Conservation (phyloP, 1,140 invertebrate genomes). For the Drosophila parvula region DNA sequence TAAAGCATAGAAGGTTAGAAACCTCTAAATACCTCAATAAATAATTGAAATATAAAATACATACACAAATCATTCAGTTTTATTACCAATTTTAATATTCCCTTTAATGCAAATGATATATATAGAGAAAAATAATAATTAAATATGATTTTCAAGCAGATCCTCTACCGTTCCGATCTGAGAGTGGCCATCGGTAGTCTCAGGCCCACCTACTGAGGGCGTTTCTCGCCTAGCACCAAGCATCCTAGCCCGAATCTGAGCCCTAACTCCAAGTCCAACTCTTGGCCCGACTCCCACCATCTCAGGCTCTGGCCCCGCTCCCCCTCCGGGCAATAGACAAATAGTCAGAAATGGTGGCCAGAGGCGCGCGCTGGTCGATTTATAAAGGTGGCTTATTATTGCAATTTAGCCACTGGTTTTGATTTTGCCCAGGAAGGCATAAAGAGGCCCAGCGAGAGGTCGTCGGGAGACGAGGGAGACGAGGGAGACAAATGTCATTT, state of each 20-base stretch:
- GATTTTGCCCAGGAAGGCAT: conserved; percentile 70
- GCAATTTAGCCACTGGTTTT: conserved; percentile 84
- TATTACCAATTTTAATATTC: too few relatives aligned
- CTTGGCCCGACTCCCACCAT: not conserved
- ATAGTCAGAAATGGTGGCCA: conserved; percentile 70
- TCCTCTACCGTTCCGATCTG: conserved; percentile 41
- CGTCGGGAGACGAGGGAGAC: conserved; percentile 5
- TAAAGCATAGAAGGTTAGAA: too few relatives aligned
- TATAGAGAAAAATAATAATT: too few relatives aligned
- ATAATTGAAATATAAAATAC: too few relatives aligned
- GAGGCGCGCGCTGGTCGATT: conserved; percentile 62
- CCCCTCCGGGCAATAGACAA: conserved; percentile 64
- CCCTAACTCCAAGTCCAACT: not conserved
- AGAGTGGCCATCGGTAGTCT: conserved; percentile 63
- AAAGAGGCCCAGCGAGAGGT: conserved; percentile 25
- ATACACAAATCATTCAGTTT: too few relatives aligned
- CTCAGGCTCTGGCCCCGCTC: not conserved
- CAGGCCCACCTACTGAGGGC: conserved; percentile 76
- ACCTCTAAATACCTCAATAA: too few relatives aligned
- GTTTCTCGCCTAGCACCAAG: conserved; percentile 50
- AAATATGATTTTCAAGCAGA: not conserved
- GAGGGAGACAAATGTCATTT: conserved; percentile 82
- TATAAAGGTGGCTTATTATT: conserved; percentile 84
- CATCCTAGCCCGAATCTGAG: conserved; percentile 1
- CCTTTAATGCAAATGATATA: too few relatives aligned